These are phyloP conservation scores for Brachionus paranguensis DNA, from an alignment of 1,140 invertebrate species.

Conservation along the genomic window DNA sequence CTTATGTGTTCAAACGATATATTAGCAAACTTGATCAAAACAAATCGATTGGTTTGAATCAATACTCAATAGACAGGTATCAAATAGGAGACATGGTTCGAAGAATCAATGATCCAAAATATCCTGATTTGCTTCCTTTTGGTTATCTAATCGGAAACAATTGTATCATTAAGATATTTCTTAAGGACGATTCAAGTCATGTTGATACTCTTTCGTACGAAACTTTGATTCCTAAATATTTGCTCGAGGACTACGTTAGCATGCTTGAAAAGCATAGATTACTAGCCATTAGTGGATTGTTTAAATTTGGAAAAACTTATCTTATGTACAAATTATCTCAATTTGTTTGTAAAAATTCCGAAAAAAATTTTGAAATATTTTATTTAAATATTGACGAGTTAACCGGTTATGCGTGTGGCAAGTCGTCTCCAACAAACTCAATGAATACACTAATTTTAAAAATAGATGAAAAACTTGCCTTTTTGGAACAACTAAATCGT, in stretches of 20 bases:
- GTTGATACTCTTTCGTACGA: slow-evolving; percentile 90
- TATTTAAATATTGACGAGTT: slow-evolving; percentile 30
- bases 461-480: not conserved
- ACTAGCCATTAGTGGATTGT: slow-evolving; percentile 88
- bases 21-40: not conserved
- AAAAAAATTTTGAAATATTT: slow-evolving; percentile 25
- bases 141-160: slow-evolving; percentile 82
- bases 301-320: slow-evolving; percentile 93
- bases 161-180: slow-evolving; percentile 58
- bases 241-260: slow-evolving; percentile 83
- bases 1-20: slow-evolving; percentile 14
- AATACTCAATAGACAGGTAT: slow-evolving; percentile 26
- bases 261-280: slow-evolving; percentile 81
- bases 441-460: not conserved
- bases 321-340: slow-evolving; percentile 87
- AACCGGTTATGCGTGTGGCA: not conserved
- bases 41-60: not conserved
- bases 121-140: slow-evolving; percentile 79
- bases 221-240: slow-evolving; percentile 88
- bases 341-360: slow-evolving; percentile 60
- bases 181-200: slow-evolving; percentile 67
- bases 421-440: not conserved
- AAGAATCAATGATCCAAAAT: slow-evolving; percentile 51
- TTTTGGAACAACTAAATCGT: not conserved
- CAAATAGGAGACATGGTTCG: slow-evolving; percentile 1